Evolutionary conservation across 2,797 vertebrate species (phyloP).

Genomic region (Manis pentadactyla): DNA sequence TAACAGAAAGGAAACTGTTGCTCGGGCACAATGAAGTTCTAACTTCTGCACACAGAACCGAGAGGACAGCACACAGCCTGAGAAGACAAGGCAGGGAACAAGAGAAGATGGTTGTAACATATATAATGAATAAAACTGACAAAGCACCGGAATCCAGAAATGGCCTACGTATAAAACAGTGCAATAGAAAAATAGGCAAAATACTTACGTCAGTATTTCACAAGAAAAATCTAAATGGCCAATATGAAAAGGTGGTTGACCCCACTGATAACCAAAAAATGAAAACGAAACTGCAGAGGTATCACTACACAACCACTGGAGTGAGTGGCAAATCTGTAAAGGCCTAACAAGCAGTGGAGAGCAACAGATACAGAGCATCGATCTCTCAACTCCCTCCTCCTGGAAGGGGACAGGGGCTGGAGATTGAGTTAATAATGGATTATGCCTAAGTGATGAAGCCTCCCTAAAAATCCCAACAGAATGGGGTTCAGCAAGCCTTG

Average conservation of each 20-base stretch:
- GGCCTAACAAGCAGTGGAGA: not conserved
- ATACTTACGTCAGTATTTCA: not conserved
- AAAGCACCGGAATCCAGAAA: not conserved
- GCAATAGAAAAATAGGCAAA: not conserved
- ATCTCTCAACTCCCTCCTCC: not conserved
- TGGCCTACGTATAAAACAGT: not conserved
- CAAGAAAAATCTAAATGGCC: not conserved
- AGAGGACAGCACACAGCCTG: not conserved
- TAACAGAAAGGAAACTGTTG: not conserved
- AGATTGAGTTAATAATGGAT: not conserved
- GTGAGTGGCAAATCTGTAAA: not conserved
- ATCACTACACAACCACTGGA: not conserved
- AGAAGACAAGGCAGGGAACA: not conserved
- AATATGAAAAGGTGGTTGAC: not conserved
- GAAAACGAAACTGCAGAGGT: not conserved
- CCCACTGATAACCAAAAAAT: not conserved
- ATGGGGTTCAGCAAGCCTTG: not conserved
- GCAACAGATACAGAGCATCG: not conserved
- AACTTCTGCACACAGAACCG: not conserved
- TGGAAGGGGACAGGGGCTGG: not conserved
- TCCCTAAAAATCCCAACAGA: not conserved
- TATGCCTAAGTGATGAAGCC: accelerated
- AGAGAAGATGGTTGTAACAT: not conserved
- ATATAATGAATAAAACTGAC: not conserved
- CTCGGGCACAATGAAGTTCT: not conserved